Evolutionary conservation across 2,113 vertebrate species (phyloP).

Genomic region (Colaptes auratus): DNA sequence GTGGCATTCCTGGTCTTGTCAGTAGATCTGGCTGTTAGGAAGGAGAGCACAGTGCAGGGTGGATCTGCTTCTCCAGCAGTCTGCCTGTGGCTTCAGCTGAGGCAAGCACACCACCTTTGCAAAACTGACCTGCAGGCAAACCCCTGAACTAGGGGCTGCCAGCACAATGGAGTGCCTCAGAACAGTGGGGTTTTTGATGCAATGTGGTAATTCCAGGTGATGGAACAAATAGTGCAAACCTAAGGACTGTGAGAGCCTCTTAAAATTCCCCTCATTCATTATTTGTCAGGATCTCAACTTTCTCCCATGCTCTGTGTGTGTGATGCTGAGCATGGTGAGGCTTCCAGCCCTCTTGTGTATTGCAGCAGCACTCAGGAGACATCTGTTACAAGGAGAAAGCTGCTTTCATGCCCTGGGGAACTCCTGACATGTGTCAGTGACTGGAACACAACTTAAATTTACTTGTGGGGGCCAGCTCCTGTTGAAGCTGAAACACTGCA

Average conservation of each 20-base stretch:
- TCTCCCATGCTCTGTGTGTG: rapidly evolving
- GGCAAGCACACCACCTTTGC: not conserved
- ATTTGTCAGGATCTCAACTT: not conserved
- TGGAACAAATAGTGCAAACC: not conserved
- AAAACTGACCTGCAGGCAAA: not conserved
- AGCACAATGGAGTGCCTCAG: not conserved
- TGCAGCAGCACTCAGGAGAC: too few relatives aligned
- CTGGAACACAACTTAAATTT: not conserved
- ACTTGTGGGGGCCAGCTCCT: not conserved
- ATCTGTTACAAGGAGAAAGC: not conserved
- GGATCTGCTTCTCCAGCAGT: not conserved
- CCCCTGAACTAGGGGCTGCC: not conserved
- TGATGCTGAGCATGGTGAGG: not conserved
- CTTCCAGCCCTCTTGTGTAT: not conserved
- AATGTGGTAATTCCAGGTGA: not conserved
- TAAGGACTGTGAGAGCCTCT: not conserved
- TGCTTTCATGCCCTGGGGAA: not conserved
- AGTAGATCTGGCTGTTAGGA: not conserved
- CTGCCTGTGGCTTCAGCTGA: not conserved
- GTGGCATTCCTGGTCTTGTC: not conserved
- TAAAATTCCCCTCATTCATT: not conserved
- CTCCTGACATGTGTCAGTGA: not conserved
- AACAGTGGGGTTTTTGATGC: not conserved
- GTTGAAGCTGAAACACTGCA: not conserved
- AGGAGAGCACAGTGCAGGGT: not conserved